phyloP scores from a whole-genome alignment of 2,888 invertebrate genomes.

The Ecliptopera silaceata region DNA sequence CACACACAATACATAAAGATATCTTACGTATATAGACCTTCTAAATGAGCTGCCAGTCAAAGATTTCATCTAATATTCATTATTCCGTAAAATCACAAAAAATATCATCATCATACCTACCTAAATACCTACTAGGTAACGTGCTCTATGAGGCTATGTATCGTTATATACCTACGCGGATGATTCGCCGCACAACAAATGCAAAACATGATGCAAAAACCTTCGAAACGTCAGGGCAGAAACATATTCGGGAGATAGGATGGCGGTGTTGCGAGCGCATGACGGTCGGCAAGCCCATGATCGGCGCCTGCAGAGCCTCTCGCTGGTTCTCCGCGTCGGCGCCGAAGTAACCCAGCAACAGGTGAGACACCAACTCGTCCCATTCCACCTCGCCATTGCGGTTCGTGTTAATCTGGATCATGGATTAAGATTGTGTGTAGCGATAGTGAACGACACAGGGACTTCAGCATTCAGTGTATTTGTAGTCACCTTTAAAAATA shows the following conservation, averaged over 20 bases:
- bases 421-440: not conserved
- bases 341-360: conserved; percentile 88
- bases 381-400: conserved; percentile 84
- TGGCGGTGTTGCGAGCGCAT: conserved; percentile 87
- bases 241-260: conserved; percentile 85
- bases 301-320: conserved; percentile 84
- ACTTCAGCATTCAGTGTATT: not conserved
- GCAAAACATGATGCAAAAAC: conserved; percentile 46
- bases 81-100: too few relatives aligned
- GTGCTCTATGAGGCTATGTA: too few relatives aligned
- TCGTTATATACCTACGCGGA: too few relatives aligned
- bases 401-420: conserved; percentile 81
- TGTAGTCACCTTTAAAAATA: conserved; percentile 81
- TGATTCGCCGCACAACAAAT: too few relatives aligned
- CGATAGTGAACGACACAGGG: not conserved
- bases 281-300: conserved; percentile 82
- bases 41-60: too few relatives aligned
- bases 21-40: too few relatives aligned
- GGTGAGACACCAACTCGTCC: conserved; percentile 91
- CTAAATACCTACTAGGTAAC: too few relatives aligned
- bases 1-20: too few relatives aligned
- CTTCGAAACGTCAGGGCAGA: conserved; percentile 83
- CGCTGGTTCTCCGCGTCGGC: conserved; percentile 85
- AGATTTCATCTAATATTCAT: too few relatives aligned
- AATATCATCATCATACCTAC: too few relatives aligned